These are phyloP conservation scores for Spondyliosoma cantharus DNA, from an alignment of 2,797 vertebrate species.

Conservation along the genomic window DNA sequence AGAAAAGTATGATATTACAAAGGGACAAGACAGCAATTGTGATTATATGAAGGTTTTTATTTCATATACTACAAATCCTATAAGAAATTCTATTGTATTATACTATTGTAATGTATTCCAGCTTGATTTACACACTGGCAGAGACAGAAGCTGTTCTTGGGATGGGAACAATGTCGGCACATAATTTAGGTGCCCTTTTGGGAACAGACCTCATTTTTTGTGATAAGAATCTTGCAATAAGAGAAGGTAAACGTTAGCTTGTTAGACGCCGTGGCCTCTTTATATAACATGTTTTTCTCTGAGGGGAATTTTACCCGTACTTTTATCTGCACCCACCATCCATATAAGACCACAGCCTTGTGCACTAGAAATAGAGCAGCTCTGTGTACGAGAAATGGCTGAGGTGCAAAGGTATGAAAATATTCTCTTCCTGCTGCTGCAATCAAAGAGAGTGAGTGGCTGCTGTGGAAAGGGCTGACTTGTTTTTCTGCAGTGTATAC, in stretches of 20 bases:
- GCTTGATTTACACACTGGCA: constrained; percentile 5
- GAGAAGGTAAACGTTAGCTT: constrained; percentile 49
- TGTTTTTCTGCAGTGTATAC: constrained; percentile 50
- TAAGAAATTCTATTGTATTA: not conserved
- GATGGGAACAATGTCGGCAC: not conserved
- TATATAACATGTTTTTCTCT: constrained; percentile 39
- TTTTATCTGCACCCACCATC: constrained; percentile 49
- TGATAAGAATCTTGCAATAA: constrained; percentile 58
- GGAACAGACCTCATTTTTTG: constrained; percentile 38
- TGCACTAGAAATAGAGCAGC: constrained; percentile 70
- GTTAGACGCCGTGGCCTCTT: constrained; percentile 39
- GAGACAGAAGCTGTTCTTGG: not conserved
- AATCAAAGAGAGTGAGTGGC: constrained; percentile 34
- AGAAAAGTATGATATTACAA: not conserved
- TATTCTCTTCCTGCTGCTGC: constrained; percentile 59
- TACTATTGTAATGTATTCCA: not conserved
- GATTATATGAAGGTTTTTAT: not conserved
- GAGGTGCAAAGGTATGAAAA: constrained; percentile 68
- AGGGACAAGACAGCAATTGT: not conserved
- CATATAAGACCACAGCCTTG: constrained; percentile 59
- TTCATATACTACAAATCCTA: not conserved
- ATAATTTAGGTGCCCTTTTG: constrained; percentile 12
- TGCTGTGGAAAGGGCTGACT: constrained; percentile 46
- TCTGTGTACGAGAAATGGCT: constrained; percentile 65
- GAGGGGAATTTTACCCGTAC: constrained; percentile 41